Evolutionary conservation across 2,888 invertebrate genomes (phyloP).

Genomic region (Cosmorhoe ocellata): DNA sequence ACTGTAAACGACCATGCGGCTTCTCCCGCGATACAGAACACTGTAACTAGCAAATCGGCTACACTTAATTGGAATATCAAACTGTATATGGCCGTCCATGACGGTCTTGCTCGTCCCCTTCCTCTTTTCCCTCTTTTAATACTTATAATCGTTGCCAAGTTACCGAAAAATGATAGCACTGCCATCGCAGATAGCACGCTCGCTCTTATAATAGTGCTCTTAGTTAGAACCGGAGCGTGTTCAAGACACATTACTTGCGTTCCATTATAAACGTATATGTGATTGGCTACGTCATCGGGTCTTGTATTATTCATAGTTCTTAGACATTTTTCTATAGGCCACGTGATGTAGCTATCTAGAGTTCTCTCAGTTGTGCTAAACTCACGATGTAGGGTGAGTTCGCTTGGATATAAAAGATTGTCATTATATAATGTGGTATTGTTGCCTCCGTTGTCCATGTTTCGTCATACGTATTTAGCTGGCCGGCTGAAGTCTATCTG

Average conservation of each 20-base stretch:
- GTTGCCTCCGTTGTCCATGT: constrained; percentile 74
- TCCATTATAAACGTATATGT: constrained; percentile 56
- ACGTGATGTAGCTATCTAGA: constrained; percentile 42
- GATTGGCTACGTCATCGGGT: constrained; percentile 46
- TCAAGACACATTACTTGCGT: constrained; percentile 74
- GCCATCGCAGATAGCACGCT: constrained; percentile 87
- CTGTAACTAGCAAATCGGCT: constrained; percentile 90
- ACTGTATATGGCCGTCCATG: constrained; percentile 88
- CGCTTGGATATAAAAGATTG: constrained; percentile 46
- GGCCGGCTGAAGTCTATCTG: constrained; percentile 46
- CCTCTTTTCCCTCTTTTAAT: constrained; percentile 85
- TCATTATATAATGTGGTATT: constrained; percentile 74
- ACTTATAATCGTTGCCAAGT: constrained; percentile 89
- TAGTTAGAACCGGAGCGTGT: constrained; percentile 87
- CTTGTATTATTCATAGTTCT: constrained; percentile 53
- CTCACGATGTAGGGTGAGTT: constrained; percentile 50
- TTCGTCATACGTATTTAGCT: constrained; percentile 67
- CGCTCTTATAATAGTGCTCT: constrained; percentile 84
- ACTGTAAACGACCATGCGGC: constrained; percentile 91
- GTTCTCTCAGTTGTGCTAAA: constrained; percentile 45
- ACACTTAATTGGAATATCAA: constrained; percentile 91
- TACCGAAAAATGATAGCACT: constrained; percentile 87
- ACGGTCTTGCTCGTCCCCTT: constrained; percentile 81
- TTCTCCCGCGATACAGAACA: constrained; percentile 91
- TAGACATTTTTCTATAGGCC: constrained; percentile 67